Evolutionary conservation across 2,888 invertebrate species (phyloP).

Genomic region (Eilema sororculum): DNA sequence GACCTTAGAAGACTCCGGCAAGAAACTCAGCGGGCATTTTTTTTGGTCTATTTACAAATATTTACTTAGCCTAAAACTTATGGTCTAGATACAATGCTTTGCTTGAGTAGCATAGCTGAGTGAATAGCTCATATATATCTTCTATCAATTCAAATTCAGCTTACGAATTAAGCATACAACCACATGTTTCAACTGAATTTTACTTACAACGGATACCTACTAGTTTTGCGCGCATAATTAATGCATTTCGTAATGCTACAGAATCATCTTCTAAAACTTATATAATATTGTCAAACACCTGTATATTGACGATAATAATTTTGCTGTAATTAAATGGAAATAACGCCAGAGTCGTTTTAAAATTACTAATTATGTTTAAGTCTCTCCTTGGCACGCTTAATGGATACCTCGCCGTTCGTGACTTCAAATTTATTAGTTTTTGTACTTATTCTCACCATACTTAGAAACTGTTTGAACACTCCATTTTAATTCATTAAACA

Average conservation of each 20-base stretch:
- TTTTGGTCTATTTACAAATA: too few relatives aligned
- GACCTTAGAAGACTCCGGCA: too few relatives aligned
- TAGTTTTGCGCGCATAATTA: background rate
- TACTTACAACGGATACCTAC: background rate
- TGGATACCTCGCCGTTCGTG: conserved; percentile 45
- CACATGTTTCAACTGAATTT: background rate
- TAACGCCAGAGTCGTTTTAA: conserved; percentile 39
- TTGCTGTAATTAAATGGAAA: conserved; percentile 50
- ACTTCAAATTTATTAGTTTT: conserved; percentile 36
- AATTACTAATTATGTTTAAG: conserved; percentile 52
- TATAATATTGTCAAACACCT: background rate
- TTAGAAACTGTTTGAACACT: background rate
- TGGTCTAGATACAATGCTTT: too few relatives aligned
- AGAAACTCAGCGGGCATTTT: too few relatives aligned
- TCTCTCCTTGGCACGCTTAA: conserved; percentile 49
- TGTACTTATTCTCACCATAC: conserved; percentile 27
- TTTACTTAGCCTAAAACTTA: too few relatives aligned
- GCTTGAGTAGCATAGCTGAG: too few relatives aligned
- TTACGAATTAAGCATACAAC: too few relatives aligned
- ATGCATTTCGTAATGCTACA: background rate
- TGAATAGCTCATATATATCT: too few relatives aligned
- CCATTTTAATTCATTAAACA: background rate
- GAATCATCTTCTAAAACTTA: conserved; percentile 1
- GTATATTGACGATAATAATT: conserved; percentile 34
- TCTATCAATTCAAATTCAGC: too few relatives aligned